A percentile compares a stretch with the other conserved stretches of the same genome.
Conservation (phyloP, 2,797 vertebrate species). For the Pseudochirops corinnae region DNA sequence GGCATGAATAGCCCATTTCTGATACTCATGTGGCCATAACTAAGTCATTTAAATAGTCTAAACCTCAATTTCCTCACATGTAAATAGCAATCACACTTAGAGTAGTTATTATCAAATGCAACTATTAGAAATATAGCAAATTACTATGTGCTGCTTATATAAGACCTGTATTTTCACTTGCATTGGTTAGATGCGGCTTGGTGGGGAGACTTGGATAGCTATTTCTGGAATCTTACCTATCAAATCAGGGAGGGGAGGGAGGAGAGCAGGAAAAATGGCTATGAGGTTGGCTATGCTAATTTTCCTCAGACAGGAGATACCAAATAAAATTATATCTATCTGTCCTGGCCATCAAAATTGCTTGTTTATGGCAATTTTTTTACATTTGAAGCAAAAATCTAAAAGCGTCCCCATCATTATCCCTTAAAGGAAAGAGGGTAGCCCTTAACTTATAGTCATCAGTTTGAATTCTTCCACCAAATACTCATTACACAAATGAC, state of each 20-base stretch:
- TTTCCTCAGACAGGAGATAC: background rate
- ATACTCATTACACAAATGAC: background rate
- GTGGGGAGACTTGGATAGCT: background rate
- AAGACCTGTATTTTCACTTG: background rate
- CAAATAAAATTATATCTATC: background rate
- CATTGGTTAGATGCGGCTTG: background rate
- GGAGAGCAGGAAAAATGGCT: background rate
- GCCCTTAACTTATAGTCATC: background rate
- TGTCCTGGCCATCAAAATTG: background rate
- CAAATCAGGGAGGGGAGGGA: background rate
- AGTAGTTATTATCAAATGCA: background rate
- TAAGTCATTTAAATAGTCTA: background rate
- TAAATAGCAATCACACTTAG: background rate
- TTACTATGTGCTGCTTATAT: background rate
- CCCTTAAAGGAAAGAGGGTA: background rate
- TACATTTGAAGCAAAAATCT: background rate
- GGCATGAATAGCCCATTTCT: background rate
- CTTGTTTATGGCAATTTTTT: background rate
- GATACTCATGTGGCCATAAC: background rate
- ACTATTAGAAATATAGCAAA: background rate
- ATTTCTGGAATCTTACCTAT: background rate
- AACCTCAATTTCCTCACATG: background rate
- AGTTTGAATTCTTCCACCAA: background rate
- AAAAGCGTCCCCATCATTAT: background rate
- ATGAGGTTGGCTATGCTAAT: background rate